Evolutionary conservation across 2,113 vertebrate species (phyloP).

Genomic region (Empidonax traillii): DNA sequence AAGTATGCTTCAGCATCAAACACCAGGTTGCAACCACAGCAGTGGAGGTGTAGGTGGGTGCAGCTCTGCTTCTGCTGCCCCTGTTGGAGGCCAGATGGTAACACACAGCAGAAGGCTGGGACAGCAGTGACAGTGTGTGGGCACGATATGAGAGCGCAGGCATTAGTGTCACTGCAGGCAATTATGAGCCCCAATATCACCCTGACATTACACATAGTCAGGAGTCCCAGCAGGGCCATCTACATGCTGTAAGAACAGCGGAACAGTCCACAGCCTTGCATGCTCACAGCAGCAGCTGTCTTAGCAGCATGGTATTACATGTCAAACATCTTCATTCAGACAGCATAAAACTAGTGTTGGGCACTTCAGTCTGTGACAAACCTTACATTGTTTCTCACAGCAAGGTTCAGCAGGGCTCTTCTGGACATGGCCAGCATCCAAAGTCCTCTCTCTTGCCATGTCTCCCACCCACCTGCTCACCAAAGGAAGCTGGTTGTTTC

Average conservation of each 20-base stretch:
- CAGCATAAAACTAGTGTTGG: neutral
- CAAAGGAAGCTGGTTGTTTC: neutral
- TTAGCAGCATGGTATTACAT: neutral
- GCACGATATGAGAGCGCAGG: neutral
- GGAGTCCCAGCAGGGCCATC: neutral
- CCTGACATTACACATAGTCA: neutral
- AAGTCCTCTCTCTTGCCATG: neutral
- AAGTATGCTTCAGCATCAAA: neutral
- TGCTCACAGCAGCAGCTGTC: neutral
- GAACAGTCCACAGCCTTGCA: neutral
- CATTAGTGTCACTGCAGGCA: neutral
- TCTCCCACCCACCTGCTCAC: neutral
- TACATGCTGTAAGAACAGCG: neutral
- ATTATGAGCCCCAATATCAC: neutral
- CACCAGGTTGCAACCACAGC: neutral
- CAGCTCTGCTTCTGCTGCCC: neutral
- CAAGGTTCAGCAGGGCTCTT: neutral
- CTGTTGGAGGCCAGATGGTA: neutral
- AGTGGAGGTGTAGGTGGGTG: neutral
- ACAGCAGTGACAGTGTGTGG: accelerated
- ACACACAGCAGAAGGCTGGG: neutral
- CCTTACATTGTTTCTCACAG: neutral
- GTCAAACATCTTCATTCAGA: neutral
- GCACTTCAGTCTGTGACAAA: accelerated
- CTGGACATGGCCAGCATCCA: neutral